Percentiles rank a stretch among this genome's conserved stretches.
phyloP scores from a whole-genome alignment of 2,888 invertebrate species.

The Pollenia griseotomentosa region DNA sequence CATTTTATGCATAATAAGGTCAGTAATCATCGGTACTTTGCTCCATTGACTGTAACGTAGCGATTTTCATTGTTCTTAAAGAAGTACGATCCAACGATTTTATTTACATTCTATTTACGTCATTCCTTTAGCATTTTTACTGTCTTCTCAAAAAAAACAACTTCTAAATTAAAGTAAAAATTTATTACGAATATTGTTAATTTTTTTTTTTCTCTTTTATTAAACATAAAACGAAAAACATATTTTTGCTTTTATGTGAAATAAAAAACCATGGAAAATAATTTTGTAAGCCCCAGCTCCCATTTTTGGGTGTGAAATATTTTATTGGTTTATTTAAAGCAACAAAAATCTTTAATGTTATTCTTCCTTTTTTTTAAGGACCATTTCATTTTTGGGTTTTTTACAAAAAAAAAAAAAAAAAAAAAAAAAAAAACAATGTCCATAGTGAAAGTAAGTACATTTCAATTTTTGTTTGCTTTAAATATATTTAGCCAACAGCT shows the following conservation, averaged over 20 bases:
- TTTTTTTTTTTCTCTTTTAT: not conserved
- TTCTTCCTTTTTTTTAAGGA: not conserved
- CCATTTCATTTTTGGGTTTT: not conserved
- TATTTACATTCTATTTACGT: slow-evolving; percentile 25
- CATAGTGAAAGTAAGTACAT: not conserved
- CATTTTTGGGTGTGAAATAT: slow-evolving; percentile 5
- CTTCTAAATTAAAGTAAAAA: slow-evolving; percentile 25
- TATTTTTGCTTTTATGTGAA: not conserved
- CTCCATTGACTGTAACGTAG: too few species aligned
- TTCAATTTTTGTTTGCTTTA: not conserved
- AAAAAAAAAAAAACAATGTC: too few species aligned
- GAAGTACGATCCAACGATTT: not conserved
- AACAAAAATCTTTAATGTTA: not conserved
- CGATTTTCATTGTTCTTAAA: too few species aligned
- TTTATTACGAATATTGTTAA: not conserved
- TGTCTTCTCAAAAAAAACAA: not conserved
- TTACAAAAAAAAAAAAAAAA: not conserved
- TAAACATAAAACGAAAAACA: not conserved
- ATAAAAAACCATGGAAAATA: not conserved
- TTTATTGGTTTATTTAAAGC: not conserved
- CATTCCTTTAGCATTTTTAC: not conserved
- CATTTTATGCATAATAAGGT: too few species aligned
- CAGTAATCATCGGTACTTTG: too few species aligned
- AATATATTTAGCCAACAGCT: slow-evolving; percentile 33
- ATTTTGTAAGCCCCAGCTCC: not conserved